Conservation (phyloP, 2,797 vertebrate species). For the Phoxinus dragarum region DNA sequence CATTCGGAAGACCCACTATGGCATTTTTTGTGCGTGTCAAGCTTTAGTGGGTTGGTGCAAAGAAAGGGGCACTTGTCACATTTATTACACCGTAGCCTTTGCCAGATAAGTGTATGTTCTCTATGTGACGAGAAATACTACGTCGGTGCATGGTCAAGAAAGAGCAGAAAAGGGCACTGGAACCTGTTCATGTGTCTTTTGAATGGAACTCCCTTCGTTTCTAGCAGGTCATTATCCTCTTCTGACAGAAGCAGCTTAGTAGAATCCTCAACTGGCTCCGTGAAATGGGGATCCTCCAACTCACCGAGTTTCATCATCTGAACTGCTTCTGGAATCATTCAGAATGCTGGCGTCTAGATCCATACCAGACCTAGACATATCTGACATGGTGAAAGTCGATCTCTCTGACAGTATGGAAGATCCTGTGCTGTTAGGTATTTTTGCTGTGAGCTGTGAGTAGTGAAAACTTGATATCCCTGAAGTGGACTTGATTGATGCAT, state of each 20-base stretch:
- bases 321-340: slow-evolving; percentile 91
- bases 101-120: slow-evolving; percentile 96
- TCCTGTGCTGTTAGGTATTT: slow-evolving; percentile 87
- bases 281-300: slow-evolving; percentile 89
- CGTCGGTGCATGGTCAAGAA: slow-evolving; percentile 96
- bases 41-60: slow-evolving; percentile 93
- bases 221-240: slow-evolving; percentile 94
- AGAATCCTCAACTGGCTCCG: slow-evolving; percentile 84
- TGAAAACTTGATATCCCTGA: slow-evolving; percentile 85
- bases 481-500: slow-evolving; percentile 77
- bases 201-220: slow-evolving; percentile 97
- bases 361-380: slow-evolving; percentile 81
- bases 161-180: slow-evolving; percentile 98
- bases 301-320: slow-evolving; percentile 92
- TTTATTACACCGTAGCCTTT: slow-evolving; percentile 97
- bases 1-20: slow-evolving; percentile 85
- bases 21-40: slow-evolving; percentile 92
- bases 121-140: slow-evolving; percentile 97
- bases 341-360: slow-evolving; percentile 86
- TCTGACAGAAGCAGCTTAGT: slow-evolving; percentile 93
- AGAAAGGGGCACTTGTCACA: slow-evolving; percentile 96
- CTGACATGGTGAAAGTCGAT: slow-evolving; percentile 84
- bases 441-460: slow-evolving; percentile 87
- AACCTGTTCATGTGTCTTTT: slow-evolving; percentile 96
- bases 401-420: slow-evolving; percentile 90